A percentile compares a stretch with the other conserved stretches of the same genome.
Evolutionary conservation across 2,888 invertebrate species (phyloP).

Genomic region (Cryptosula pallasiana): DNA sequence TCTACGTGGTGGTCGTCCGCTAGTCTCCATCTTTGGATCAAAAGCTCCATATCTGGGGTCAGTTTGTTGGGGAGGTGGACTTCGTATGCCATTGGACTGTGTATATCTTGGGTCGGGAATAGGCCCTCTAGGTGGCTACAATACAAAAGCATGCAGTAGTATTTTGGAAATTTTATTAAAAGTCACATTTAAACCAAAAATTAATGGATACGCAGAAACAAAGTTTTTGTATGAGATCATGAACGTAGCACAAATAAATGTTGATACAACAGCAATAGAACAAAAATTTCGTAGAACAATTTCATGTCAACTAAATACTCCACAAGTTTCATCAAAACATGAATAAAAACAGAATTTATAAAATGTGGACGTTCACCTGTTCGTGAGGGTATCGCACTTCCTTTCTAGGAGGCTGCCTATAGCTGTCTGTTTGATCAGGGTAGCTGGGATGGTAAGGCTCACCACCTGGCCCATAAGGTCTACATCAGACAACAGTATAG

Average conservation of each 20-base stretch:
- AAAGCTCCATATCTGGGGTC: conserved; percentile 20
- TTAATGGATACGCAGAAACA: too few relatives aligned
- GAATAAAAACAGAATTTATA: too few relatives aligned
- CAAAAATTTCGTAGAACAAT: too few relatives aligned
- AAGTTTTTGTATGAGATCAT: too few relatives aligned
- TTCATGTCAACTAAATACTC: too few relatives aligned
- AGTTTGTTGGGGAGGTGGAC: conserved; percentile 17
- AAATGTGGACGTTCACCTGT: neutral
- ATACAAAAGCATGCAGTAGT: too few relatives aligned
- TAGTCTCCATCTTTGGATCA: conserved; percentile 8
- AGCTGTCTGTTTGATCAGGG: neutral
- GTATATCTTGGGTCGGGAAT: conserved; percentile 5
- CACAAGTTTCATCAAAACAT: too few relatives aligned
- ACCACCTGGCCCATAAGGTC: neutral
- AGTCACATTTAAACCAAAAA: too few relatives aligned
- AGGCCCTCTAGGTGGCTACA: conserved; percentile 13
- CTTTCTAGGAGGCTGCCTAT: neutral
- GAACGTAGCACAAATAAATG: too few relatives aligned
- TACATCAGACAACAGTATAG: too few relatives aligned
- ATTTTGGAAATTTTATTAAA: too few relatives aligned
- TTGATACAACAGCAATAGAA: too few relatives aligned
- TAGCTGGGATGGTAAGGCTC: neutral
- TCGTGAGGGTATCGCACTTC: conserved; percentile 11
- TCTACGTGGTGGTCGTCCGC: neutral
- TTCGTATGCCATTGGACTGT: conserved; percentile 10